These are phyloP conservation scores for Conus ventricosus DNA, from an alignment of 1,140 invertebrate species.

Conservation along the genomic window DNA sequence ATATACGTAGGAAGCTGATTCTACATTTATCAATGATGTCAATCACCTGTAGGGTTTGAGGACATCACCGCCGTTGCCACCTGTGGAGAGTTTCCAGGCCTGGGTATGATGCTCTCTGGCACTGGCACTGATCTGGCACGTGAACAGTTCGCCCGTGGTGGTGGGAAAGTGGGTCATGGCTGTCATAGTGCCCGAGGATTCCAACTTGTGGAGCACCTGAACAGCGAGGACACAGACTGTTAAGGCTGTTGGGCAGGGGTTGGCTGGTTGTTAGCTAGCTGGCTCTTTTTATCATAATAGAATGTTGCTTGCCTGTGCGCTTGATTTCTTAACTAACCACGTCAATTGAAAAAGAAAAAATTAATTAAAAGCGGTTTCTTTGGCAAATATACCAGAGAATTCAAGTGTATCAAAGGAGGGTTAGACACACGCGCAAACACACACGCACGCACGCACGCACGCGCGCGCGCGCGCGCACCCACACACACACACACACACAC, in stretches of 20 bases:
- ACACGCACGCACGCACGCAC: neutral
- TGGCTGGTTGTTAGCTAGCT: too few relatives aligned
- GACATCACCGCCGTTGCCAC: neutral
- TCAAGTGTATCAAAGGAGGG: neutral
- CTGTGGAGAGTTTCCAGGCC: constrained; percentile 21
- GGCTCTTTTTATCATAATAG: too few relatives aligned
- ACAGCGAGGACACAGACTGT: neutral
- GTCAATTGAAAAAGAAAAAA: too few relatives aligned
- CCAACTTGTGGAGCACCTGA: neutral
- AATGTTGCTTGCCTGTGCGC: too few relatives aligned
- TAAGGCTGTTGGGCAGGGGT: too few relatives aligned
- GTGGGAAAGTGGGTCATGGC: constrained; percentile 17
- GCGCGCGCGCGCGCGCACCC: neutral
- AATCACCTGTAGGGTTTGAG: constrained; percentile 17
- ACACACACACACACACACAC: neutral
- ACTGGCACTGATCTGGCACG: constrained; percentile 21
- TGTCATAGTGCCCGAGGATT: neutral
- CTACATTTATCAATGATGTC: too few relatives aligned
- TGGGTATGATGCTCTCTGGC: constrained; percentile 7
- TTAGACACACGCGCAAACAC: neutral
- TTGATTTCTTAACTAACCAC: too few relatives aligned
- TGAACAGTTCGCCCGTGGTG: constrained; percentile 22
- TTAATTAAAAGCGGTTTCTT: too few relatives aligned
- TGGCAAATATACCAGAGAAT: too few relatives aligned
- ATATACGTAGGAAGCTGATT: too few relatives aligned